A percentile compares a stretch with the other conserved stretches of the same genome.
These are phyloP conservation scores for Agrypnus murinus DNA, from an alignment of 2,888 invertebrate genomes.

Conservation along the genomic window DNA sequence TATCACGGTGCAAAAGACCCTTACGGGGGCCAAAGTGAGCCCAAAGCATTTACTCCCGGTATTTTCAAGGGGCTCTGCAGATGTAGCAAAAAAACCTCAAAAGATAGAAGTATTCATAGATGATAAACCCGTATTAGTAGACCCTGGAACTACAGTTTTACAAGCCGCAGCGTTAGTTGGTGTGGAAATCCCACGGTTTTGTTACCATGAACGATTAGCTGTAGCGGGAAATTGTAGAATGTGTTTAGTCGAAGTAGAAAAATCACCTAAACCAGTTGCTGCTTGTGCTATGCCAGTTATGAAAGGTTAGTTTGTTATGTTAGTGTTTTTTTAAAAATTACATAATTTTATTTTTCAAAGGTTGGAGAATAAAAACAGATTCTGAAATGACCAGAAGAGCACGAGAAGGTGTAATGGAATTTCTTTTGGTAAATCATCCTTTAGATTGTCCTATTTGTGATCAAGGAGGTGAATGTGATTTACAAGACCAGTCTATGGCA, in stretches of 20 bases:
- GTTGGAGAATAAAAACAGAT: constrained; percentile 98
- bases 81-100: constrained; percentile 71
- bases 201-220: constrained; percentile 98
- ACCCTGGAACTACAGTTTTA: constrained; percentile 97
- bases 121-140: constrained; percentile 94
- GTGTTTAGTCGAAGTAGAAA: constrained; percentile 99
- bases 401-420: constrained; percentile 97
- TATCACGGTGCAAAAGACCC: constrained; percentile 82
- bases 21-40: constrained; percentile 68
- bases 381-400: constrained; percentile 87
- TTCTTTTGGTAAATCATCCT: constrained; percentile 98
- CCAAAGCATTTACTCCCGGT: constrained; percentile 63
- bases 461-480: constrained; percentile 95
- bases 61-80: constrained; percentile 59
- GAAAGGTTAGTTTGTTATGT: constrained; percentile 78
- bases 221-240: constrained; percentile 99
- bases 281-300: constrained; percentile 99
- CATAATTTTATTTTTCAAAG: constrained; percentile 53
- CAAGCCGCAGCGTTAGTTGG: constrained; percentile 96
- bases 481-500: constrained; percentile 99
- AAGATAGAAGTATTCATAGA: constrained; percentile 97
- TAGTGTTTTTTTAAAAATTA: background rate
- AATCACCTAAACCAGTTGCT: constrained; percentile 97
- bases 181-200: constrained; percentile 98
- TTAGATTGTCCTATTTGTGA: constrained; percentile 99